Evolutionary conservation across 2,113 vertebrate species (phyloP).

Genomic region (Megalops atlanticus): DNA sequence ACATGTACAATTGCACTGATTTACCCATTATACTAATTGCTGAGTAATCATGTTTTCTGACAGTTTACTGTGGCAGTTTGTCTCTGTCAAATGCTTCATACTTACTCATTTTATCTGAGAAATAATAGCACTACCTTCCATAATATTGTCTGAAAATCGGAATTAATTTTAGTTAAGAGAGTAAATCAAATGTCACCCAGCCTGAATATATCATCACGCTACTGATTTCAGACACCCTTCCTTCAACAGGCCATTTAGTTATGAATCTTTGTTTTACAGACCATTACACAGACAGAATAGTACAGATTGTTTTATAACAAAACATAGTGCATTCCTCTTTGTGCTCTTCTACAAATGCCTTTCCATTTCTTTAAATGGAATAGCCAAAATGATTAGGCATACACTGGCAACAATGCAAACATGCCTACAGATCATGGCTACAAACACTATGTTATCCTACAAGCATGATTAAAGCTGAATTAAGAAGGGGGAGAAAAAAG

Average conservation of each 20-base stretch:
- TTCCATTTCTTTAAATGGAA: not conserved
- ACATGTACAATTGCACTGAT: not conserved
- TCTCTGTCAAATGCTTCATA: too few relatives aligned
- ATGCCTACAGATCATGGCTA: not conserved
- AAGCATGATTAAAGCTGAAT: not conserved
- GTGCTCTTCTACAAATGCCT: not conserved
- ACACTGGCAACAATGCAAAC: not conserved
- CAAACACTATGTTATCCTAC: not conserved
- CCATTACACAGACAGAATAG: not conserved
- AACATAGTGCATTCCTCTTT: too few relatives aligned
- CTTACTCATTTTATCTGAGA: too few relatives aligned
- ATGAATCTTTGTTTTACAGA: not conserved
- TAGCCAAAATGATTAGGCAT: not conserved
- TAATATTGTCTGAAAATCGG: too few relatives aligned
- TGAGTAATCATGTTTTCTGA: too few relatives aligned
- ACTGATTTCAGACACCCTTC: too few relatives aligned
- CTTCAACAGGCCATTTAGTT: not conserved
- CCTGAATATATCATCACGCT: too few relatives aligned
- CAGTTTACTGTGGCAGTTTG: too few relatives aligned
- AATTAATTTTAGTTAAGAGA: too few relatives aligned
- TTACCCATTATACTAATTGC: too few relatives aligned
- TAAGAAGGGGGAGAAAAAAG: constrained; percentile 21
- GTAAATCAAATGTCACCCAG: too few relatives aligned
- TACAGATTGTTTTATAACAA: not conserved
- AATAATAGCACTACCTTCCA: too few relatives aligned